Evolutionary conservation across 2,113 vertebrate species (phyloP).

Genomic region (Eurypyga helias): DNA sequence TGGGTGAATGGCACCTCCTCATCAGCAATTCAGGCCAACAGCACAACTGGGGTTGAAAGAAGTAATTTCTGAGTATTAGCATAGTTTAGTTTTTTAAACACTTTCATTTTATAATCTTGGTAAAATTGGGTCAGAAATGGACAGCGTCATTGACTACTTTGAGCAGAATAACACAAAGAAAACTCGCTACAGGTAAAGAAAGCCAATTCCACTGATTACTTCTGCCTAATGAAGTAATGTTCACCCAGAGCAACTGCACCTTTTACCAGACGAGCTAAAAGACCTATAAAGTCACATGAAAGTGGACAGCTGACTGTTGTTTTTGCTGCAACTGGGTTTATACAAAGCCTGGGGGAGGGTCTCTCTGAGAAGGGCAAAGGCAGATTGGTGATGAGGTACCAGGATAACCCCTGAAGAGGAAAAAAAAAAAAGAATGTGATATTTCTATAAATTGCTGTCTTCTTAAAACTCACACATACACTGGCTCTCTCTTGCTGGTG

Average conservation of each 20-base stretch:
- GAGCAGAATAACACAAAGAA: not conserved
- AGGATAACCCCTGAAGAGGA: not conserved
- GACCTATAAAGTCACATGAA: not conserved
- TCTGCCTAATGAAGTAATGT: not conserved
- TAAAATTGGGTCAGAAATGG: not conserved
- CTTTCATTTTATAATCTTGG: not conserved
- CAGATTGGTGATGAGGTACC: not conserved
- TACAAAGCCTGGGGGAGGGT: not conserved
- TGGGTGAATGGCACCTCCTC: not conserved
- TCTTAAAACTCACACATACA: not conserved
- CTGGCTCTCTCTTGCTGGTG: not conserved
- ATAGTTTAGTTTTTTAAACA: not conserved
- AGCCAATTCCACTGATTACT: not conserved
- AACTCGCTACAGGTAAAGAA: not conserved
- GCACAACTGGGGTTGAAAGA: not conserved
- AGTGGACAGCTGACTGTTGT: too few species aligned
- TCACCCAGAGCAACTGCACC: not conserved
- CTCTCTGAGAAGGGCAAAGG: not conserved
- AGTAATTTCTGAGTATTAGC: not conserved
- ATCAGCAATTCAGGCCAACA: not conserved
- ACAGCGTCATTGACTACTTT: not conserved
- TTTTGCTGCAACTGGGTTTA: too few species aligned
- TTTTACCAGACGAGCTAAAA: not conserved
- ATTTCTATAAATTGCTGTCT: not conserved
- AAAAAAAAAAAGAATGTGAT: not conserved